phyloP scores from a whole-genome alignment of 2,888 invertebrate species.

The Clistopyga incitator region DNA sequence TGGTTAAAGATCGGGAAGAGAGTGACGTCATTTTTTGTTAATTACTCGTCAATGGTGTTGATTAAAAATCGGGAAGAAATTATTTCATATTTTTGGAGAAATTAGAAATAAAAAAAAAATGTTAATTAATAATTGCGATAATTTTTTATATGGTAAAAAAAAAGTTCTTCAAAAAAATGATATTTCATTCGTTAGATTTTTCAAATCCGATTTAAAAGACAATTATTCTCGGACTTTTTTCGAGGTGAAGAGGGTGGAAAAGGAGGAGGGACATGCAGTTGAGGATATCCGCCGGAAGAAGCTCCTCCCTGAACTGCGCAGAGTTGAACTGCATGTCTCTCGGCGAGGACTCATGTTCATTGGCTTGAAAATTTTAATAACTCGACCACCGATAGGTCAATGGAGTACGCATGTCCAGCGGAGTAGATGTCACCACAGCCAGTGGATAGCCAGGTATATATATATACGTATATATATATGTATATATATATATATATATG shows the following conservation, averaged over 20 bases:
- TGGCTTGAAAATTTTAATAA: constrained; percentile 83
- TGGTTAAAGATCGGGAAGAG: no score
- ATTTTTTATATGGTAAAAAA: no score
- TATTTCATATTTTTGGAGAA: no score
- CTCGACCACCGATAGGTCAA: constrained; percentile 80
- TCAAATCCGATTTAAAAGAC: not conserved
- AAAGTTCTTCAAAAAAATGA: not conserved
- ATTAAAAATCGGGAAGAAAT: no score
- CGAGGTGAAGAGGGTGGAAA: not conserved
- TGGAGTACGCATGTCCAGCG: constrained; percentile 82
- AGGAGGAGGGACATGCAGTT: constrained; percentile 48
- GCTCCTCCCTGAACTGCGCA: constrained; percentile 66
- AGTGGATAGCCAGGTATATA: constrained; percentile 68
- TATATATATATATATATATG: constrained; percentile 17
- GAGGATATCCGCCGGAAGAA: constrained; percentile 10
- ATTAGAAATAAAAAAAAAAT: not conserved
- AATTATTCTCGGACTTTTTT: not conserved
- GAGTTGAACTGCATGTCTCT: constrained; percentile 46
- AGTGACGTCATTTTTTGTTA: no score
- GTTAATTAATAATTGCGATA: not conserved
- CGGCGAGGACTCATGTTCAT: constrained; percentile 74
- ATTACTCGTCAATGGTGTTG: no score
- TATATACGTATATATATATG: constrained; percentile 12
- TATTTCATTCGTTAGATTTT: not conserved
- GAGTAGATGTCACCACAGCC: constrained; percentile 77